A percentile compares a stretch with the other conserved stretches of the same genome.
Evolutionary conservation across 2,797 vertebrate genomes (phyloP).

Genomic region (Fundulus diaphanus): DNA sequence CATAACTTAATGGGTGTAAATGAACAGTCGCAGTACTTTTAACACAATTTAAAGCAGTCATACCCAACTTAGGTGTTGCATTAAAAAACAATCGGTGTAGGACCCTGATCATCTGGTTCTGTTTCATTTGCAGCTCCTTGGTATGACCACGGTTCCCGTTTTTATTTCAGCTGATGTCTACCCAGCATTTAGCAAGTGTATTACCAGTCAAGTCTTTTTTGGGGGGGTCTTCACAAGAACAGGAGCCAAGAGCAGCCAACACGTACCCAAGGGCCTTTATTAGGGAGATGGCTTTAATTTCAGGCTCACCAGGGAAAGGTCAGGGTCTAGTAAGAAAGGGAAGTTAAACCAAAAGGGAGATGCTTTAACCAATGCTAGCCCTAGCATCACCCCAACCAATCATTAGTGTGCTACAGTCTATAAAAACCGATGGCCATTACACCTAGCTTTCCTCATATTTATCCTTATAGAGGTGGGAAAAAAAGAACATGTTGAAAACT

Average conservation of each 20-base stretch:
- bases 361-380: no score
- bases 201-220: background rate
- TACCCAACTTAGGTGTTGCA: background rate
- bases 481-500: background rate
- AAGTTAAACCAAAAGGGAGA: background rate
- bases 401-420: background rate
- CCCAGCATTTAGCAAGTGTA: background rate
- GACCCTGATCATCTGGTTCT: background rate
- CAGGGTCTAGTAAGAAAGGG: background rate
- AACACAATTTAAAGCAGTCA: background rate
- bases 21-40: background rate
- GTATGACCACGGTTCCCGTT: background rate
- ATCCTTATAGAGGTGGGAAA: background rate
- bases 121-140: background rate
- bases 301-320: background rate
- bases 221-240: background rate
- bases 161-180: background rate
- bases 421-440: background rate
- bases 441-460: background rate
- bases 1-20: background rate
- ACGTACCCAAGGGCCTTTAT: background rate
- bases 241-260: background rate
- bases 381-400: background rate
- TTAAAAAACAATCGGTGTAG: background rate
- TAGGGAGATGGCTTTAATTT: no score